Evolutionary conservation across 2,797 vertebrate genomes (phyloP).

Genomic region (Dryobates pubescens): DNA sequence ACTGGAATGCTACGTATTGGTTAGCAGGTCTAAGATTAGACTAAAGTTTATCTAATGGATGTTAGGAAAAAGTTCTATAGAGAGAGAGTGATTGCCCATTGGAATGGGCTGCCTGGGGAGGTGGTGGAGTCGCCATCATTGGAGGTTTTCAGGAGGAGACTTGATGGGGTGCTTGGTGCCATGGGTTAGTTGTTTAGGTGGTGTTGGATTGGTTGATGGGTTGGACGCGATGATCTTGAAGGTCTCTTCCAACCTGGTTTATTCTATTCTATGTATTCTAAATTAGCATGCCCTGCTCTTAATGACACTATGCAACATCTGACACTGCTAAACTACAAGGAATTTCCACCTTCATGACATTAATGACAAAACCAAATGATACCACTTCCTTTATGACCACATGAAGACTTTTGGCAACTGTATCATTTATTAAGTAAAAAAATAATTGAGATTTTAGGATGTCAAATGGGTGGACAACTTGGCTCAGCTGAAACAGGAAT

Average conservation of each 20-base stretch:
- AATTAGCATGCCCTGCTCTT: neutral
- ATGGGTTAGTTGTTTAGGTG: too few species aligned
- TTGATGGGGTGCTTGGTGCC: too few species aligned
- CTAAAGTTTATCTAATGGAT: constrained; percentile 13
- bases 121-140: too few species aligned
- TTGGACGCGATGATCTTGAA: too few species aligned
- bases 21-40: neutral
- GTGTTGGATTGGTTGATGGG: too few species aligned
- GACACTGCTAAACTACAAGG: constrained; percentile 3
- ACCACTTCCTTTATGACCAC: neutral
- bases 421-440: neutral
- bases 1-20: neutral
- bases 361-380: constrained; percentile 12
- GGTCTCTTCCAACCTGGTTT: too few species aligned
- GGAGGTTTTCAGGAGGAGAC: too few species aligned
- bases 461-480: neutral
- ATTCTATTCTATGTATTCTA: too few species aligned
- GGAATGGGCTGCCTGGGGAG: too few species aligned
- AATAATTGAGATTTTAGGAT: neutral
- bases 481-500: constrained; percentile 23
- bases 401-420: constrained; percentile 7
- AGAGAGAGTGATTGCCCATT: too few species aligned
- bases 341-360: neutral
- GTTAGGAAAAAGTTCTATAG: too few species aligned
- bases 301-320: neutral